phyloP scores from a whole-genome alignment of 2,797 vertebrate genomes.

The Picus viridis region DNA sequence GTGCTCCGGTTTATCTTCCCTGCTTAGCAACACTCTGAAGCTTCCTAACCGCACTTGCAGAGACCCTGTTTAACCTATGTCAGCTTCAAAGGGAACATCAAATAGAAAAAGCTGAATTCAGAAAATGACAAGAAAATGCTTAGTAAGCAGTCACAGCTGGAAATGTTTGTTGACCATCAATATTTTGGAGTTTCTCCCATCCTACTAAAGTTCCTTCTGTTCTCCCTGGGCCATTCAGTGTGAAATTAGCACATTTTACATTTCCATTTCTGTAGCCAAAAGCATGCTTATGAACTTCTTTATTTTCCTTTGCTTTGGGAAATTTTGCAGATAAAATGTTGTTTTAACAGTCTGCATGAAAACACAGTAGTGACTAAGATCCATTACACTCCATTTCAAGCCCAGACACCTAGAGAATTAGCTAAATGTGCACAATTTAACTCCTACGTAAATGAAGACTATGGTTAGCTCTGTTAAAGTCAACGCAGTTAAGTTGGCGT shows the following conservation, averaged over 20 bases:
- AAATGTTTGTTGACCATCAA: neutral
- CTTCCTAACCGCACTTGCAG: neutral
- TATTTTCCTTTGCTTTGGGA: conserved; percentile 33
- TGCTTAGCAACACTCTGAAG: neutral
- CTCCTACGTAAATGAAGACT: conserved; percentile 47
- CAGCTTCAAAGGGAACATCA: neutral
- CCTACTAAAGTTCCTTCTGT: neutral
- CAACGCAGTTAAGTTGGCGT: neutral
- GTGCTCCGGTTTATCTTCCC: neutral
- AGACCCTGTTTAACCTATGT: neutral
- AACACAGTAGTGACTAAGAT: conserved; percentile 59
- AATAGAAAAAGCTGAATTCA: neutral
- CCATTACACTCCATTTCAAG: conserved; percentile 50
- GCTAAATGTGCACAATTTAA: conserved; percentile 58
- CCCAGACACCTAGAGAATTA: conserved; percentile 60
- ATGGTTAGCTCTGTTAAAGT: conserved; percentile 37
- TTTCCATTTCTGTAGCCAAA: conserved; percentile 5
- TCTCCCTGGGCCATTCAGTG: neutral
- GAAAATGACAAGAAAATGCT: neutral
- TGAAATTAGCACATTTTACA: neutral
- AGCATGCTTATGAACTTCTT: neutral
- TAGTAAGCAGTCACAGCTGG: neutral
- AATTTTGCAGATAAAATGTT: conserved; percentile 50
- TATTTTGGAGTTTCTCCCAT: neutral
- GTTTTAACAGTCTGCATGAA: conserved; percentile 58